Evolutionary conservation across 2,113 vertebrate species (phyloP).

Genomic region (Dendrocopos noguchii): DNA sequence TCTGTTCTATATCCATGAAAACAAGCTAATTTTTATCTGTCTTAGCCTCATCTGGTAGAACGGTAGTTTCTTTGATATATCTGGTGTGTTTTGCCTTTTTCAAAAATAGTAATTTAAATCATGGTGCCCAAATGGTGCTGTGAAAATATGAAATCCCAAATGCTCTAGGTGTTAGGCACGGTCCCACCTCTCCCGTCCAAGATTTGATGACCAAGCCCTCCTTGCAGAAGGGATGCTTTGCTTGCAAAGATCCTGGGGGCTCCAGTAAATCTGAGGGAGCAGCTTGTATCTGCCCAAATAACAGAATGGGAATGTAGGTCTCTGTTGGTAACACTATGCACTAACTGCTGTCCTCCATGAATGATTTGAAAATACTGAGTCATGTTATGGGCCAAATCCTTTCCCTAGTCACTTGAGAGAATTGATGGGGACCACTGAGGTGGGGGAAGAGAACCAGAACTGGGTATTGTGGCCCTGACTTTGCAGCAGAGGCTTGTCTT

Average conservation of each 20-base stretch:
- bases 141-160: slow-evolving; percentile 32
- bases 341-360: background rate
- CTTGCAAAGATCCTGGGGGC: background rate
- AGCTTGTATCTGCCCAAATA: background rate
- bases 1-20: background rate
- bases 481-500: background rate
- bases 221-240: background rate
- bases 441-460: background rate
- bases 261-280: background rate
- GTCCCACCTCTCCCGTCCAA: background rate
- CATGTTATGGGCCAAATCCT: background rate
- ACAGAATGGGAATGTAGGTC: background rate
- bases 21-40: slow-evolving; percentile 1
- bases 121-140: background rate
- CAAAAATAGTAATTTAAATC: background rate
- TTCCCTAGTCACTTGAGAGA: background rate
- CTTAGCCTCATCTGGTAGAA: background rate
- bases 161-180: background rate
- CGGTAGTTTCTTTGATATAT: background rate
- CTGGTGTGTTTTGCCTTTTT: background rate
- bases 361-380: slow-evolving; percentile 1
- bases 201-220: background rate
- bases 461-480: background rate
- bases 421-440: background rate
- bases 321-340: background rate